A percentile compares a stretch with the other conserved stretches of the same genome.
These are phyloP conservation scores for Nematopogon swammerdamellus DNA, from an alignment of 2,888 invertebrate genomes.

Conservation along the genomic window DNA sequence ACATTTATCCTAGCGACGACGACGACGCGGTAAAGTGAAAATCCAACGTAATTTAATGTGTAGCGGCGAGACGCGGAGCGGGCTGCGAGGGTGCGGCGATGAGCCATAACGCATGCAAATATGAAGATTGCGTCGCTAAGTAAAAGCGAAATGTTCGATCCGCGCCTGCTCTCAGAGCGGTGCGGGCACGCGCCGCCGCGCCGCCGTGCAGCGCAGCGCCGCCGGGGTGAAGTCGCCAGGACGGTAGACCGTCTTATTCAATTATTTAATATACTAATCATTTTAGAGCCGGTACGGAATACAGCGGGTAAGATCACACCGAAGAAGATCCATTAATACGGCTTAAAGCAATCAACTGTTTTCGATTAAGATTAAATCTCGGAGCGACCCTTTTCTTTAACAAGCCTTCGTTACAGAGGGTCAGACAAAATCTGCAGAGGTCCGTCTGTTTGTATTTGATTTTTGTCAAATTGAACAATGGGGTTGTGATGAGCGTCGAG, in stretches of 20 bases:
- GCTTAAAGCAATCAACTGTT: too few species aligned
- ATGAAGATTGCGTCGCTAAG: slow-evolving; percentile 3
- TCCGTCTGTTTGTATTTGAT: slow-evolving; percentile 52
- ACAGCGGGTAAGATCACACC: too few species aligned
- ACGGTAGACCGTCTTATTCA: too few species aligned
- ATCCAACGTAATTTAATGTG: slow-evolving; percentile 49
- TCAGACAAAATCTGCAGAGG: slow-evolving; percentile 35
- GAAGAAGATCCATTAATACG: too few species aligned
- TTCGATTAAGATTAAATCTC: neutral
- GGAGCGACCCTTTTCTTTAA: neutral
- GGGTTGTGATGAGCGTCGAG: slow-evolving; percentile 53
- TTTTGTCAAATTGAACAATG: slow-evolving; percentile 58
- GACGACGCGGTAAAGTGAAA: slow-evolving; percentile 15
- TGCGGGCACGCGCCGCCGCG: too few species aligned
- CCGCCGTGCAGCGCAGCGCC: too few species aligned
- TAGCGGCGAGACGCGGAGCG: neutral
- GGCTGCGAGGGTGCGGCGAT: slow-evolving; percentile 18
- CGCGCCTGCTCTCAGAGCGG: too few species aligned
- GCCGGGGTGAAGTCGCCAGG: too few species aligned
- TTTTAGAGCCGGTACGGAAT: too few species aligned
- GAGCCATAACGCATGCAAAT: slow-evolving; percentile 23
- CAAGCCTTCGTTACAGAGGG: neutral
- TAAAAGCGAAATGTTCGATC: too few species aligned
- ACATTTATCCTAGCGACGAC: slow-evolving; percentile 46
- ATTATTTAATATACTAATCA: too few species aligned